Conservation (phyloP, 2,113 vertebrate genomes). For the Silurus meridionalis region DNA sequence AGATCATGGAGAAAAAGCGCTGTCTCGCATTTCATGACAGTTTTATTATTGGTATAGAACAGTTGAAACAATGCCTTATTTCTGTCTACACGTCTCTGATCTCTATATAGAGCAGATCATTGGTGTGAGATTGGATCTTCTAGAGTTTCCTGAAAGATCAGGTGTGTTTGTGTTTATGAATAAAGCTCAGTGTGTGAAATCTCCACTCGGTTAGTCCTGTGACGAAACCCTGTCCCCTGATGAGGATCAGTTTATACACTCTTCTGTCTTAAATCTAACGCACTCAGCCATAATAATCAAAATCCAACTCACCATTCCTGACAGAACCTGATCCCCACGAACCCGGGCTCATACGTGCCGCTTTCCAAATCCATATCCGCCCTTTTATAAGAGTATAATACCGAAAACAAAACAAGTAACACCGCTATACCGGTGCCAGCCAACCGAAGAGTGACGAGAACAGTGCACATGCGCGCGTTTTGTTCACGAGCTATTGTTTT, state of each 20-base stretch:
- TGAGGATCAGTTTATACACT: no score
- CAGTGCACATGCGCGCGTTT: background rate
- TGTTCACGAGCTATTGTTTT: no score
- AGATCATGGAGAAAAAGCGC: no score
- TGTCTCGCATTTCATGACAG: no score
- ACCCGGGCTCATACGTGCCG: conserved; percentile 70
- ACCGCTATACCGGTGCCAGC: background rate
- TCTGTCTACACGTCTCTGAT: no score
- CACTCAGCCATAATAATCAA: background rate
- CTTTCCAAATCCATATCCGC: conserved; percentile 70
- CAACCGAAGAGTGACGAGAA: background rate
- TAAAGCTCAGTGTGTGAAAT: background rate
- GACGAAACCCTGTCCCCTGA: background rate
- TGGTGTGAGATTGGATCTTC: background rate
- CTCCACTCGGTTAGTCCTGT: background rate
- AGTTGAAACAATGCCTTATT: no score
- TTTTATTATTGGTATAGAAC: no score
- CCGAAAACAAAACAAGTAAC: background rate
- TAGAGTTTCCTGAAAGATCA: background rate
- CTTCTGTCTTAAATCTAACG: no score
- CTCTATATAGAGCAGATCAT: no score
- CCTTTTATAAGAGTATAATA: background rate
- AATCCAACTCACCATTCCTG: conserved; percentile 73
- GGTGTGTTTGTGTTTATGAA: background rate
- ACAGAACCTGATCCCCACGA: conserved; percentile 78